These are phyloP conservation scores for Gallirallus australis DNA, from an alignment of 2,797 vertebrate species.

Conservation along the genomic window DNA sequence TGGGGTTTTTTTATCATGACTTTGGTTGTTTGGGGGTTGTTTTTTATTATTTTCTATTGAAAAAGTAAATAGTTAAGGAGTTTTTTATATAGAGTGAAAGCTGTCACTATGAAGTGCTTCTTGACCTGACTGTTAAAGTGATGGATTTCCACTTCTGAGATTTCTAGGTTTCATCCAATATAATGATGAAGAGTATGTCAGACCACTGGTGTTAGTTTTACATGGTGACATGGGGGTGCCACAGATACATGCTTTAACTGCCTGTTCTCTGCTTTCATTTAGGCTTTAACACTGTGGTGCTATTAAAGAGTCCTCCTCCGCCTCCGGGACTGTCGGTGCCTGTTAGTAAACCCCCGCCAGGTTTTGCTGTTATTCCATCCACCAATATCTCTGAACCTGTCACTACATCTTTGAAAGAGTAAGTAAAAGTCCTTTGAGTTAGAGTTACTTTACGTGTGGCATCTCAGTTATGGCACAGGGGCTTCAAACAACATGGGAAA, in stretches of 20 bases:
- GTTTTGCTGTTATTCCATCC: conserved; percentile 90
- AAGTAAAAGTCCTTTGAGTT: conserved; percentile 56
- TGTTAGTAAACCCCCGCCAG: conserved; percentile 91
- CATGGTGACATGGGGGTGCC: background rate
- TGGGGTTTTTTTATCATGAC: background rate
- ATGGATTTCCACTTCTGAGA: background rate
- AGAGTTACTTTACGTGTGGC: accelerated
- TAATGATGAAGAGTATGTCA: background rate
- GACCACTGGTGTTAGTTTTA: background rate
- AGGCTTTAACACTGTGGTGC: conserved; percentile 93
- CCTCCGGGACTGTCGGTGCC: conserved; percentile 86
- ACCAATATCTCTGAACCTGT: conserved; percentile 82
- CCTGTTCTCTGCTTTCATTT: background rate
- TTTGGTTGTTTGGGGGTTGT: background rate
- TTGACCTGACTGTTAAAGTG: background rate
- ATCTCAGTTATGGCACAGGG: accelerated
- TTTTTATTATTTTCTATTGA: background rate
- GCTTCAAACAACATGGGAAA: accelerated
- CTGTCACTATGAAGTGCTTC: background rate
- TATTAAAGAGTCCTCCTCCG: conserved; percentile 83
- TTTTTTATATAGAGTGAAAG: background rate
- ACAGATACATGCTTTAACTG: background rate
- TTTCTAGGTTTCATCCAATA: background rate
- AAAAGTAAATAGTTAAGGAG: background rate
- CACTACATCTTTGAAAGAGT: conserved; percentile 83